A percentile compares a stretch with the other conserved stretches of the same genome.
These are phyloP conservation scores for Huso huso DNA, from an alignment of 2,797 vertebrate genomes.

Conservation along the genomic window DNA sequence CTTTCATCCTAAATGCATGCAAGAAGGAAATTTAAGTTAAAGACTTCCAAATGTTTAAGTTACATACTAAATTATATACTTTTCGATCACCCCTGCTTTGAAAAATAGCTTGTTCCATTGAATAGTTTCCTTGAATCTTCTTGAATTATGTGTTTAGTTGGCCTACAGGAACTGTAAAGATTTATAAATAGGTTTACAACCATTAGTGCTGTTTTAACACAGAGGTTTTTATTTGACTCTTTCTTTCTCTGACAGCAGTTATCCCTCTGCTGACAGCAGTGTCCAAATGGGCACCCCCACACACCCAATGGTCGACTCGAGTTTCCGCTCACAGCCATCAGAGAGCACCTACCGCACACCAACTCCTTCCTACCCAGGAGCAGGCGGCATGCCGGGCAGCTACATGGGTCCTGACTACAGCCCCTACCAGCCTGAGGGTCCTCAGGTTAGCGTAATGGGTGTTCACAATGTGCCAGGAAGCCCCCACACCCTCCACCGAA, in stretches of 20 bases:
- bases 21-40: too few relatives aligned
- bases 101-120: too few relatives aligned
- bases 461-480: slow-evolving; percentile 51
- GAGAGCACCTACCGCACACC: slow-evolving; percentile 46
- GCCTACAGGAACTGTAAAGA: background rate
- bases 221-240: background rate
- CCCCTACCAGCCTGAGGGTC: slow-evolving; percentile 35
- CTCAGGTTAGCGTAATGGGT: slow-evolving; percentile 54
- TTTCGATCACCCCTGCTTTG: too few relatives aligned
- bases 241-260: slow-evolving; percentile 50
- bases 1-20: too few relatives aligned
- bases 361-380: slow-evolving; percentile 33
- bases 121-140: too few relatives aligned
- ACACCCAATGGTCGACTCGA: slow-evolving; percentile 60
- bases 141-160: background rate
- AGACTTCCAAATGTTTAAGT: too few relatives aligned
- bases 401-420: slow-evolving; percentile 53
- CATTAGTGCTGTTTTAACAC: background rate
- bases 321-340: slow-evolving; percentile 65
- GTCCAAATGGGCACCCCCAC: slow-evolving; percentile 60
- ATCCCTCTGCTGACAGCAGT: slow-evolving; percentile 57
- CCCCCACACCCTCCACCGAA: slow-evolving; percentile 77
- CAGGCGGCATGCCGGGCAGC: slow-evolving; percentile 30
- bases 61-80: too few relatives aligned
- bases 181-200: background rate